Percentiles rank a stretch among this genome's conserved stretches.
These are phyloP conservation scores for Euwallacea fornicatus DNA, from an alignment of 1,140 invertebrate species.

Conservation along the genomic window DNA sequence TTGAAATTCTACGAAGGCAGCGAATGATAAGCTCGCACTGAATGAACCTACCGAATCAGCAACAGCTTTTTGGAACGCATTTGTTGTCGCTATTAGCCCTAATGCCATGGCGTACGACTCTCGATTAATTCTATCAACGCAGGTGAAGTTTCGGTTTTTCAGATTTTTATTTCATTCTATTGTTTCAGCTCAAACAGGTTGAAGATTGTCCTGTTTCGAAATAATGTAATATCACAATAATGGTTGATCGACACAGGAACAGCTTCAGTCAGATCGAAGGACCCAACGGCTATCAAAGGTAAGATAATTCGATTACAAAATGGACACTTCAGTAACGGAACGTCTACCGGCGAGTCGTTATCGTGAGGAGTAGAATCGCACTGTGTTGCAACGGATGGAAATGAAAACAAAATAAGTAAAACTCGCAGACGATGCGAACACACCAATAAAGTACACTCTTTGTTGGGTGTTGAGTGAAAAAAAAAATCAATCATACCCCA, in stretches of 20 bases:
- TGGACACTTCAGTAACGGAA: neutral
- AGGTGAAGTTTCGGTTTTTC: too few species aligned
- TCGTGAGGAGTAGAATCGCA: neutral
- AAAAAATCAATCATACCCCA: constrained; percentile 7
- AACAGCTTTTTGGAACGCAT: too few species aligned
- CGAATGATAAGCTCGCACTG: too few species aligned
- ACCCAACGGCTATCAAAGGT: constrained; percentile 25
- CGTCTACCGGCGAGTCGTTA: neutral
- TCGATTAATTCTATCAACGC: too few species aligned
- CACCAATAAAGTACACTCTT: constrained; percentile 9
- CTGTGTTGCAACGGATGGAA: constrained; percentile 2
- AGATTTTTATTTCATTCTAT: too few species aligned
- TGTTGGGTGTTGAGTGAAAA: constrained; percentile 3
- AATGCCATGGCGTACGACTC: too few species aligned
- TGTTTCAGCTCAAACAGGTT: neutral
- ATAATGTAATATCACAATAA: constrained; percentile 21
- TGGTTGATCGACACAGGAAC: constrained; percentile 36
- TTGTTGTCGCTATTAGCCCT: too few species aligned
- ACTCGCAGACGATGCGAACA: neutral
- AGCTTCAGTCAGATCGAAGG: constrained; percentile 37
- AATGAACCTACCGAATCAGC: too few species aligned
- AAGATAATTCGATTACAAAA: constrained; percentile 10
- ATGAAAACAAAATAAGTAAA: constrained; percentile 3
- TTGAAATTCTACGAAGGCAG: too few species aligned
- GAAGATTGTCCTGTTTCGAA: neutral